Base-by-base conservation (phyloP, 2,888 invertebrate genomes). In the Cacoxenus indagator region DNA sequence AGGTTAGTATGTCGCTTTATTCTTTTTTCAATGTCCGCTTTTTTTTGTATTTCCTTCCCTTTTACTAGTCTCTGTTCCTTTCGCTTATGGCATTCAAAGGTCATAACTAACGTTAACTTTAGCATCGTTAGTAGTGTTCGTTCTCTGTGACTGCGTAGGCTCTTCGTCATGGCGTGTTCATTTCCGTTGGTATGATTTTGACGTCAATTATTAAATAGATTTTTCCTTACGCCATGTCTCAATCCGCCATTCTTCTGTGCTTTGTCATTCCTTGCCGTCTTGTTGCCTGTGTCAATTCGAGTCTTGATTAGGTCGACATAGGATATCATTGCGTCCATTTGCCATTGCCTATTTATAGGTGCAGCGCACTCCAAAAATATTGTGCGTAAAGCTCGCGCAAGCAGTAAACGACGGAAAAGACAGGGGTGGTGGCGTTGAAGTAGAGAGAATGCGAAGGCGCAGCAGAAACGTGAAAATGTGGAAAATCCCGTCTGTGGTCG, bases 131-230 rank as follows among this genome's bases (percentile, higher is more conserved):
- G 37, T 2, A 37, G 14, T 37, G 8, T 37, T 11, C 8, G 14
- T 11, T 37, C 9, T 8, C 9, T 14, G 14, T 37, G 37, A 37
- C 37, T 37, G 37, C 14, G 8, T 37, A 37, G 37, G 37, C 37
- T 37, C 37, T 37, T 37, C 37, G 14, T 37, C 37, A 37, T 14
- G 37, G 5, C 37, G 37, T 37, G 37, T 14, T 37, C 37, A 37
- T 37, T 37, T 37, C 37, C 37, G 37, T 37, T 37, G 37, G 37
- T 14, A 37, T 57, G 73, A 78, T 82, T 83, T 80, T 76, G 76
- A 73, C 81, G 76, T 78, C 81, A 81, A 83, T 81, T 83, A 81
- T 78, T 82, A 78, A 78, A 62, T 62, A 6, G 61, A n/a, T 55
- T 45, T 43, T 45, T 8, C 31, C 54, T 54, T 17, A 26, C 55